Conservation (phyloP, 2,888 invertebrate species). For the Sacculina carcini region DNA sequence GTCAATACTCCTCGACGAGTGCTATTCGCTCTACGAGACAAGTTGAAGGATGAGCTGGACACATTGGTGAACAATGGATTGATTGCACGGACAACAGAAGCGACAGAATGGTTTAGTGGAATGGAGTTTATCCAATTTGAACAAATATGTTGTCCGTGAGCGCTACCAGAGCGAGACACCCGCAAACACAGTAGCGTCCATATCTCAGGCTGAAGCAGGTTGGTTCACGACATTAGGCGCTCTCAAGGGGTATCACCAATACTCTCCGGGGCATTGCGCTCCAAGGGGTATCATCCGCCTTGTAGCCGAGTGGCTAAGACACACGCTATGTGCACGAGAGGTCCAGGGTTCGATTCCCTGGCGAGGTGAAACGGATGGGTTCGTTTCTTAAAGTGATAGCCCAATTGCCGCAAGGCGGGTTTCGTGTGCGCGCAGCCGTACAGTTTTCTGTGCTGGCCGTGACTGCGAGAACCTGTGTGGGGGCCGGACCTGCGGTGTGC, state of each 20-base stretch:
- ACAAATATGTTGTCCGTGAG: neutral
- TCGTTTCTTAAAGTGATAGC: too few species aligned
- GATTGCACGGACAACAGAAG: conserved; percentile 1
- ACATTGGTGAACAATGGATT: neutral
- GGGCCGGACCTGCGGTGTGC: too few species aligned
- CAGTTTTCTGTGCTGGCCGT: too few species aligned
- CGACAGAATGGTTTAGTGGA: conserved; percentile 6
- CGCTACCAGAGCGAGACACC: neutral
- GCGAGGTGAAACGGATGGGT: too few species aligned
- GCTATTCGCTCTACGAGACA: neutral
- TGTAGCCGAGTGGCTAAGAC: too few species aligned
- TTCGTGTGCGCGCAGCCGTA: too few species aligned
- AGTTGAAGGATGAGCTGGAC: neutral
- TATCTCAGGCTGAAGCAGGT: neutral
- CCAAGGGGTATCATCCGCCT: too few species aligned
- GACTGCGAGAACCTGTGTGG: too few species aligned
- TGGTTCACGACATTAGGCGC: conserved; percentile 5
- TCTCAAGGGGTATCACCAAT: conserved; percentile 6
- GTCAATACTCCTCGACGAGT: neutral
- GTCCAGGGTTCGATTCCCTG: too few species aligned
- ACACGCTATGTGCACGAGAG: too few species aligned
- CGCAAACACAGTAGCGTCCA: neutral
- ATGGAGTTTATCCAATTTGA: conserved; percentile 5
- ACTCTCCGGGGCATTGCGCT: too few species aligned
- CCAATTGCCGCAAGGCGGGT: too few species aligned